These are phyloP conservation scores for Wasmannia auropunctata DNA, from an alignment of 1,140 invertebrate genomes.

Conservation along the genomic window DNA sequence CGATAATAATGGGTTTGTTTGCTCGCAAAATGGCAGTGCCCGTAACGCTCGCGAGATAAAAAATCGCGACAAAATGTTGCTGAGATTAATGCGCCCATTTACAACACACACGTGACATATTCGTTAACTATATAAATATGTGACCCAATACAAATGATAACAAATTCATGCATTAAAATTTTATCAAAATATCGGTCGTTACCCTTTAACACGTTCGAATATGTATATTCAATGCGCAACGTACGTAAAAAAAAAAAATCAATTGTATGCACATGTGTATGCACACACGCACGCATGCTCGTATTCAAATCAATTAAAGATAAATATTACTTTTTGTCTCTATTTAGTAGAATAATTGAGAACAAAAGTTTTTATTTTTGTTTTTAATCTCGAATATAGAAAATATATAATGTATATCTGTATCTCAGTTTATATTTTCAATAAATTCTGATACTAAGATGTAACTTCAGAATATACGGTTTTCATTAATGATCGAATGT, in stretches of 20 bases:
- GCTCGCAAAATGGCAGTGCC: neutral
- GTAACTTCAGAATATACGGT: neutral
- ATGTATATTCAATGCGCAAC: neutral
- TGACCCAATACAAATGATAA: neutral
- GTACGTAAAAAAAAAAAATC: neutral
- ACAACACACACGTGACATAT: neutral
- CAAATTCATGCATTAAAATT: slow-evolving; percentile 22
- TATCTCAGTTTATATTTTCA: neutral
- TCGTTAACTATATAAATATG: neutral
- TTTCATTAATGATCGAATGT: slow-evolving; percentile 9
- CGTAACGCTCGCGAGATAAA: neutral
- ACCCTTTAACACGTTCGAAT: neutral
- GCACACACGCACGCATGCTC: neutral
- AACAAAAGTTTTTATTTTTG: neutral
- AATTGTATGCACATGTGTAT: no score
- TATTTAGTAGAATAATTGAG: neutral
- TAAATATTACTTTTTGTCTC: neutral
- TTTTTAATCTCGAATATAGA: neutral
- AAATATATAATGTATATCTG: neutral
- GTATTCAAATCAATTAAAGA: neutral
- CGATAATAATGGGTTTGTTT: slow-evolving; percentile 23
- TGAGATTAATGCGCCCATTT: neutral
- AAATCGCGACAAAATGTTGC: neutral
- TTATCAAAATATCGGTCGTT: neutral
- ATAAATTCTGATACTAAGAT: neutral